These are phyloP conservation scores for Pseudomugil gertrudae DNA, from an alignment of 2,797 vertebrate species.

Conservation along the genomic window DNA sequence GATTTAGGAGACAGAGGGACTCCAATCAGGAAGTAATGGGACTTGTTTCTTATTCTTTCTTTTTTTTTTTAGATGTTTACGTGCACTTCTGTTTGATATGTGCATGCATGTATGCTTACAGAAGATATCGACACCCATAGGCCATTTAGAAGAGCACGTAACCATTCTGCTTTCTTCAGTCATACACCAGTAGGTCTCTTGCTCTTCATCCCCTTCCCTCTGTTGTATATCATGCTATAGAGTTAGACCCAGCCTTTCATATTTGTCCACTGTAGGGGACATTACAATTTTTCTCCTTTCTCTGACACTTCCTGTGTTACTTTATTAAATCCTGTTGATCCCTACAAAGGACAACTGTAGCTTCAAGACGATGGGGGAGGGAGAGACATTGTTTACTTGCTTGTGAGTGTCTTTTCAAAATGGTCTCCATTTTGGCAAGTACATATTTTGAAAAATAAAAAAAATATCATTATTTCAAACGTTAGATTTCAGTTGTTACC, in stretches of 20 bases:
- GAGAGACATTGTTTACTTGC: no score
- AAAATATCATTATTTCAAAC: no score
- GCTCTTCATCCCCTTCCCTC: slow-evolving; percentile 27
- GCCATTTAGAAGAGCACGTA: slow-evolving; percentile 47
- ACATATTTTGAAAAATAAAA: no score
- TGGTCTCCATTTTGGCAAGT: no score
- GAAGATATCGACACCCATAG: slow-evolving; percentile 48
- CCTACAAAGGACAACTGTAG: no score
- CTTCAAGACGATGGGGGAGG: no score
- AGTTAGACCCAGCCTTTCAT: background rate
- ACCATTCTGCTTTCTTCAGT: slow-evolving; percentile 35
- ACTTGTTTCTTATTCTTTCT: slow-evolving; percentile 72
- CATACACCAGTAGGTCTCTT: slow-evolving; percentile 32
- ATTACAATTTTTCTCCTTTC: no score
- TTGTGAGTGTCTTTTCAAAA: no score
- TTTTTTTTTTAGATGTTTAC: slow-evolving; percentile 56
- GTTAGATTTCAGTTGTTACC: no score
- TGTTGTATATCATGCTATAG: slow-evolving; percentile 24
- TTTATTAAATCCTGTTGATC: no score
- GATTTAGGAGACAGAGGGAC: slow-evolving; percentile 79
- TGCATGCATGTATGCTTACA: slow-evolving; percentile 51
- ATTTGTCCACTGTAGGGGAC: no score
- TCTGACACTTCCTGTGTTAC: no score
- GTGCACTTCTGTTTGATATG: slow-evolving; percentile 2
- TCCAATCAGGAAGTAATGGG: slow-evolving; percentile 80